phyloP scores from a whole-genome alignment of 2,888 invertebrate species.

The Papilio elwesi region DNA sequence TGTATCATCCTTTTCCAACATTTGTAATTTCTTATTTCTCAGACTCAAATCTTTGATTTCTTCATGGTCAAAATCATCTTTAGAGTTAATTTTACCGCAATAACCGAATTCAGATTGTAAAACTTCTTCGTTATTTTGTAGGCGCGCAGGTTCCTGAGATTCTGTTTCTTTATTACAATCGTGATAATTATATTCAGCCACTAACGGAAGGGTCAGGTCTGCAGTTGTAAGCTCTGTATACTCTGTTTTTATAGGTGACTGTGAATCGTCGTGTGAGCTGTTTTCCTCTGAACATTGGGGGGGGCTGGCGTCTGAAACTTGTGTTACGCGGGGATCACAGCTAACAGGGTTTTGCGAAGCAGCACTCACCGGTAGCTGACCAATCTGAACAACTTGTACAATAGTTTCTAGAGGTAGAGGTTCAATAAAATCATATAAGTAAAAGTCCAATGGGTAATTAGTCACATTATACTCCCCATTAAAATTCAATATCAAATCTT shows the following conservation, averaged over 20 bases:
- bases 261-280: slow-evolving; percentile 66
- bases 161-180: slow-evolving; percentile 55
- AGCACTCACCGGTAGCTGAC: slow-evolving; percentile 75
- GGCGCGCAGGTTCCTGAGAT: slow-evolving; percentile 53
- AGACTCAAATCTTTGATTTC: slow-evolving; percentile 54
- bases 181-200: slow-evolving; percentile 66
- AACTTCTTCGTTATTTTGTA: slow-evolving; percentile 54
- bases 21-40: slow-evolving; percentile 52
- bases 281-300: slow-evolving; percentile 74
- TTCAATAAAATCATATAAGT: slow-evolving; percentile 84
- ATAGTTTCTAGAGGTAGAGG: slow-evolving; percentile 72
- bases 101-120: slow-evolving; percentile 61
- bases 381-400: slow-evolving; percentile 86
- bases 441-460: slow-evolving; percentile 75
- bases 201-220: slow-evolving; percentile 67
- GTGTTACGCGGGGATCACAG: slow-evolving; percentile 78
- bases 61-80: slow-evolving; percentile 60
- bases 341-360: slow-evolving; percentile 78
- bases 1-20: slow-evolving; percentile 48
- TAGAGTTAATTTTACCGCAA: slow-evolving; percentile 62
- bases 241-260: slow-evolving; percentile 70
- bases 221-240: slow-evolving; percentile 79
- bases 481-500: slow-evolving; percentile 38
- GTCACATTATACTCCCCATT: slow-evolving; percentile 40
- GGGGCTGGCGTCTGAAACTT: slow-evolving; percentile 75